These are phyloP conservation scores for Gephyroberyx darwinii DNA, from an alignment of 2,797 vertebrate genomes.

Conservation along the genomic window DNA sequence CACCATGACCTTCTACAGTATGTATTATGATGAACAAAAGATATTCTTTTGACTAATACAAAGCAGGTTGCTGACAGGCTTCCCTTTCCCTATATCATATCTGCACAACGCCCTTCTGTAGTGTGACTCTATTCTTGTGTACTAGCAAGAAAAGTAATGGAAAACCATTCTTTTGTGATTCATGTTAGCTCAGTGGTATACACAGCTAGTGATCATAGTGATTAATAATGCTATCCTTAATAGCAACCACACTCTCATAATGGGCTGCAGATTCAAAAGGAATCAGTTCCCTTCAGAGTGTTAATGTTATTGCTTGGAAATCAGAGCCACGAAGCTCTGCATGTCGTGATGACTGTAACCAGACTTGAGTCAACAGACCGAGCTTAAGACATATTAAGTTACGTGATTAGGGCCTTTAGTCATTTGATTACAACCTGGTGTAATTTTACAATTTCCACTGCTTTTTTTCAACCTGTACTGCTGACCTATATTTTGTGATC, in stretches of 20 bases:
- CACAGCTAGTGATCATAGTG: background rate
- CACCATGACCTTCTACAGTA: background rate
- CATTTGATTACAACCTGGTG: conserved; percentile 22
- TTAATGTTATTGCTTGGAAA: background rate
- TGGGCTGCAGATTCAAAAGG: background rate
- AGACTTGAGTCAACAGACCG: background rate
- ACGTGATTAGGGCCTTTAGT: conserved; percentile 19
- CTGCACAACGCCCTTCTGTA: background rate
- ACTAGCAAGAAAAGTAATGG: conserved; percentile 14
- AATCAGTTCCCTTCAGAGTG: background rate
- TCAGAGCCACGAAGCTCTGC: background rate
- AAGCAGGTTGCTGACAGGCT: conserved; percentile 12
- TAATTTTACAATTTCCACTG: conserved; percentile 20
- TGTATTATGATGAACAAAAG: conserved; percentile 18
- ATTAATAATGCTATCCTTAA: background rate
- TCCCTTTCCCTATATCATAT: background rate
- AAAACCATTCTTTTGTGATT: conserved; percentile 18
- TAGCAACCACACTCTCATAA: background rate
- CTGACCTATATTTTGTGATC: conserved; percentile 2
- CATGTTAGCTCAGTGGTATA: background rate
- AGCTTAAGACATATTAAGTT: conserved; percentile 15
- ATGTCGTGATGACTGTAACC: background rate
- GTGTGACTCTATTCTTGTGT: background rate
- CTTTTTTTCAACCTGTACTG: too few relatives aligned
- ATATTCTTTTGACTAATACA: conserved; percentile 6